Conservation (phyloP, 1,140 invertebrate species). For the Saccostrea cuccullata region DNA sequence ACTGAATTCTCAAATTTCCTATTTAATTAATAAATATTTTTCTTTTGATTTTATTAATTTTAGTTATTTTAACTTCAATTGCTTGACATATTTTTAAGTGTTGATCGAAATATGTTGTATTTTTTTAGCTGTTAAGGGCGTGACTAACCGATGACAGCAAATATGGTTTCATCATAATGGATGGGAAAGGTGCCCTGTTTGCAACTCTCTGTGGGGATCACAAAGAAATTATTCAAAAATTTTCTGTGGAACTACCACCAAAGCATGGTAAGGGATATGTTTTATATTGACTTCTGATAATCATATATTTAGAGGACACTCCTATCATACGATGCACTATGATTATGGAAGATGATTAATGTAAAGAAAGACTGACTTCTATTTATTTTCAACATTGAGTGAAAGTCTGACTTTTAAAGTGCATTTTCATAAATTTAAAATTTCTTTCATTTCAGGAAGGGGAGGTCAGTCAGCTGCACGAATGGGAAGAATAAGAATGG, state of each 20-base stretch:
- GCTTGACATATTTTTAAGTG: not conserved
- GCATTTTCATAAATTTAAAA: not conserved
- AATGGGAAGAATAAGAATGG: slow-evolving; percentile 31
- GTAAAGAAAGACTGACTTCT: not conserved
- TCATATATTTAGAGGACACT: too few relatives aligned
- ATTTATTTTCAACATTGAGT: not conserved
- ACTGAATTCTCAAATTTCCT: not conserved
- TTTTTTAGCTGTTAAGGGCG: slow-evolving; percentile 42
- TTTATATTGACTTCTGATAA: too few relatives aligned
- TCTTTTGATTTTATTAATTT: too few relatives aligned
- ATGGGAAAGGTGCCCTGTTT: slow-evolving; percentile 30
- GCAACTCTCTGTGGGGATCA: slow-evolving; percentile 21
- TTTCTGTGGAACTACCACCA: slow-evolving; percentile 34
- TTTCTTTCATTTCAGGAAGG: not conserved
- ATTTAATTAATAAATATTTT: not conserved
- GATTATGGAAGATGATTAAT: not conserved
- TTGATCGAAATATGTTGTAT: not conserved
- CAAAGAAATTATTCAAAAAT: slow-evolving; percentile 27
- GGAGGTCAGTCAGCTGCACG: slow-evolving; percentile 35
- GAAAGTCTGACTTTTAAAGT: not conserved
- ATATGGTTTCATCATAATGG: slow-evolving; percentile 41
- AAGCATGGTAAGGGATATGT: slow-evolving; percentile 33
- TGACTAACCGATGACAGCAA: slow-evolving; percentile 44
- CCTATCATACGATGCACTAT: too few relatives aligned
- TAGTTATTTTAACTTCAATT: too few relatives aligned